A percentile compares a stretch with the other conserved stretches of the same genome.
Conservation (phyloP, 2,113 vertebrate genomes). For the Chascanopsetta lugubris region DNA sequence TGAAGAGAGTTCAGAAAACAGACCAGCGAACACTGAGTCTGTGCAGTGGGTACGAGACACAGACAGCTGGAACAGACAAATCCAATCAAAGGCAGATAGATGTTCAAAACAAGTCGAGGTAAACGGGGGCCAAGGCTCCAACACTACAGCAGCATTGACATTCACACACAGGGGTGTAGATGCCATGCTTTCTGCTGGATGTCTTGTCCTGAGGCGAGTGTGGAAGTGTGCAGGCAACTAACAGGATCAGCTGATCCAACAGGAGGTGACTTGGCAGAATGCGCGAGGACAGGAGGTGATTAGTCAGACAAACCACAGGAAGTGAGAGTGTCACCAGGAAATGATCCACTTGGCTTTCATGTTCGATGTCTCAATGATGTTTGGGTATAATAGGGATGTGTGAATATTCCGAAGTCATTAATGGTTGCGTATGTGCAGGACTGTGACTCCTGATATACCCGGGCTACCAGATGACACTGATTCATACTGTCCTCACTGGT, state of each 20-base stretch:
- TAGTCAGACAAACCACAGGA: neutral
- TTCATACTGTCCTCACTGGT: no score
- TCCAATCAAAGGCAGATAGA: constrained; percentile 9
- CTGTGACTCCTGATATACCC: no score
- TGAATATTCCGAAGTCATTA: no score
- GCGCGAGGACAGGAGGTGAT: neutral
- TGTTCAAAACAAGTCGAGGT: constrained; percentile 4
- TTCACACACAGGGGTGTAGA: neutral
- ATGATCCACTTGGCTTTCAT: neutral
- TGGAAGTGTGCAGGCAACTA: neutral
- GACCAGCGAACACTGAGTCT: neutral
- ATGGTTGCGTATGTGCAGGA: no score
- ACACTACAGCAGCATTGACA: neutral
- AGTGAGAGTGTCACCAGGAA: no score
- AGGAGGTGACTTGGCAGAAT: neutral
- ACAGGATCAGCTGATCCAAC: neutral
- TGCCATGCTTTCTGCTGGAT: neutral
- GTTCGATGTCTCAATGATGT: neutral
- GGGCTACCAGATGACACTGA: no score
- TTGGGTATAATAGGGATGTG: no score
- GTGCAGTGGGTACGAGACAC: neutral
- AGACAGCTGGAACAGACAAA: neutral
- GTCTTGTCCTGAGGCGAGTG: neutral
- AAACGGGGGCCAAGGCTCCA: neutral
- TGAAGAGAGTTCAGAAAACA: neutral